Conservation (phyloP, 2,888 invertebrate genomes). For the Nezara viridula region DNA sequence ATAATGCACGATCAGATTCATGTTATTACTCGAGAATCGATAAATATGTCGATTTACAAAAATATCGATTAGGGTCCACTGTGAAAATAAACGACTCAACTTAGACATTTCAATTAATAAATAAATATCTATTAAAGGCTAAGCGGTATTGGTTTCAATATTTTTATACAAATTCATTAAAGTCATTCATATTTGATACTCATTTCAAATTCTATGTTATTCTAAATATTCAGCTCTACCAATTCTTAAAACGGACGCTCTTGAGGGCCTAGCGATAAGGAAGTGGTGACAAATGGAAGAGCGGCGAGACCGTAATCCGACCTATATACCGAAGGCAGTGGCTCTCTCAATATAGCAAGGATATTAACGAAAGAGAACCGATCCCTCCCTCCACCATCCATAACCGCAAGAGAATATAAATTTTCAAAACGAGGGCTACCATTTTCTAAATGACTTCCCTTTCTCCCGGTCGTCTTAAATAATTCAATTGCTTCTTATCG, state of each 20-base stretch:
- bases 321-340: not conserved
- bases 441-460: constrained; percentile 42
- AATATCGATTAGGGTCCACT: too few species aligned
- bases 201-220: too few species aligned
- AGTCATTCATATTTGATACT: too few species aligned
- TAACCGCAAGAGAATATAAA: constrained; percentile 36
- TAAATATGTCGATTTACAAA: too few species aligned
- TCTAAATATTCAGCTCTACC: not conserved
- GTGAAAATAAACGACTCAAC: too few species aligned
- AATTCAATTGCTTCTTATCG: constrained; percentile 40
- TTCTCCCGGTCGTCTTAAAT: constrained; percentile 34
- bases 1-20: too few species aligned
- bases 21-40: too few species aligned
- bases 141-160: too few species aligned
- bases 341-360: not conserved
- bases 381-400: not conserved
- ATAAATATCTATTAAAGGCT: too few species aligned
- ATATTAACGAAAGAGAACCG: not conserved
- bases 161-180: too few species aligned
- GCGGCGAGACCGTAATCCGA: constrained; percentile 24
- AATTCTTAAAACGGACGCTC: not conserved
- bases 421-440: constrained; percentile 28
- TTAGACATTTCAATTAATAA: too few species aligned
- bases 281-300: not conserved
- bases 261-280: not conserved